Evolutionary conservation across 2,888 invertebrate species (phyloP).

Genomic region (Chrysolina haemoptera): DNA sequence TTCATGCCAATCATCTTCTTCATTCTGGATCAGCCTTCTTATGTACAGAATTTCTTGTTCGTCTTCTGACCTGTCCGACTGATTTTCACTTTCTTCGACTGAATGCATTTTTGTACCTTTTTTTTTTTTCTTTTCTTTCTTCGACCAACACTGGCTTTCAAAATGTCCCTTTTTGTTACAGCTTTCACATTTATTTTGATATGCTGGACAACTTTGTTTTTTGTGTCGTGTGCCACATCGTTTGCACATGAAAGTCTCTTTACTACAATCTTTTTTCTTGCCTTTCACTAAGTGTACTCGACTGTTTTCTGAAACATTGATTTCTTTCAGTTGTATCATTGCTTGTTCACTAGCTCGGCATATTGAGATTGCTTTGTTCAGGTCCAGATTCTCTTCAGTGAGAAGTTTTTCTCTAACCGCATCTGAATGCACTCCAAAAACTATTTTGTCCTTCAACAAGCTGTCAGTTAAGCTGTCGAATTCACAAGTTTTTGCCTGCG

Average conservation of each 20-base stretch:
- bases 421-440: neutral
- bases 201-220: constrained; percentile 13
- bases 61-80: neutral
- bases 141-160: neutral
- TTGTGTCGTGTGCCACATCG: neutral
- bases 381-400: constrained; percentile 1
- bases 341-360: constrained; percentile 28
- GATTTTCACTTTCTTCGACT: neutral
- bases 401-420: constrained; percentile 17
- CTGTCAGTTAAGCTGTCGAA: neutral
- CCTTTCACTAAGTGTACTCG: neutral
- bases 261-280: neutral
- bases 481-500: constrained; percentile 21
- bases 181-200: neutral
- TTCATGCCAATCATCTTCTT: neutral
- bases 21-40: neutral
- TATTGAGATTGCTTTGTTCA: constrained; percentile 18
- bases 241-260: neutral
- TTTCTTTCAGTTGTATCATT: neutral
- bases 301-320: neutral
- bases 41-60: constrained; percentile 11
- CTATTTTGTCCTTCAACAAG: constrained; percentile 1
- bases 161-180: constrained; percentile 2
- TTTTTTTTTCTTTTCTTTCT: neutral
- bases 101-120: neutral